Base-by-base conservation (phyloP, 2,888 invertebrate species). In the Eueremaeus valkanovi region DNA sequence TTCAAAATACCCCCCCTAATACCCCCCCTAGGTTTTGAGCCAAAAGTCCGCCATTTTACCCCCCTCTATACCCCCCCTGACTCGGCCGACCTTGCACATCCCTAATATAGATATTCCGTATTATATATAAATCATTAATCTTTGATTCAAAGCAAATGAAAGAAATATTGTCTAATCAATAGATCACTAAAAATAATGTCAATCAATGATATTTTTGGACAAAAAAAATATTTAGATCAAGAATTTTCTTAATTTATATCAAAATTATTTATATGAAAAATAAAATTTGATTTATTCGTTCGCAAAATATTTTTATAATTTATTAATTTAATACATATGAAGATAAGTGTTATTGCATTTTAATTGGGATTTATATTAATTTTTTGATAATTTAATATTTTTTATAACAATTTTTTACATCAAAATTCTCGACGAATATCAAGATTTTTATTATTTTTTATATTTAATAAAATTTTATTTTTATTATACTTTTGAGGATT, bases 131-230 rank as follows among this genome's bases (percentile, higher is more conserved):
- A n/a, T n/a, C n/a, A n/a, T n/a, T n/a, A n/a, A n/a, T n/a, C n/a
- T n/a, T n/a, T n/a, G n/a, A n/a, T n/a, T n/a, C n/a, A n/a, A n/a
- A n/a, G n/a, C n/a, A n/a, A n/a, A 49, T 49, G 49, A 49, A 49
- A 49, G 5, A 49, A n/a, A n/a, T 8, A 2, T 49, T 49, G 18
- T 49, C n/a, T n/a, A 49, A 49, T 49, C 49, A 21, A 49, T 49
- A n/a, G 49, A 49, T n/a, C 49, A 49, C 49, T 49, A 49, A 49
- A 49, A 49, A 49, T 49, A 49, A n/a, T 49, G 49, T 49, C 49
- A 49, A 49, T 49, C 49, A n/a, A n/a, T n/a, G n/a, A 49, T 49
- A n/a, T 18, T n/a, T 49, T 49, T 3, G 49, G 49, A 21, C 49
- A 49, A n/a, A 49, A 49, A 49, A n/a, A 49, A 49, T 49, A 45